Base-by-base conservation (phyloP, 2,797 vertebrate species). In the Lemur catta region DNA sequence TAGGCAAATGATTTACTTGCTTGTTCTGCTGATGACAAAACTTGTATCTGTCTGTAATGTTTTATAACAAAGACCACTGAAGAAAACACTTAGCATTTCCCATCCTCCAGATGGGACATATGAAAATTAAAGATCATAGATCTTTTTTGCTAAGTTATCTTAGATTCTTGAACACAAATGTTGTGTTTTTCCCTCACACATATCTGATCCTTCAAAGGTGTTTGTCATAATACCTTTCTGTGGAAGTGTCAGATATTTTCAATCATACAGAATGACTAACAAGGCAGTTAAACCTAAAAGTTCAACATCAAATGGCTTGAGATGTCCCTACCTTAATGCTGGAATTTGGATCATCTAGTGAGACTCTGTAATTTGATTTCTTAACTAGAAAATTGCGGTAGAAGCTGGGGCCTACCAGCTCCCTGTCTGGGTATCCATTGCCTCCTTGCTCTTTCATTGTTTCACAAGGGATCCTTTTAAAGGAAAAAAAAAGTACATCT, bases 21-120 rank as follows among this genome's bases (percentile, higher is more conserved):
- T 89, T 84, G 12, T 92, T 90, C 96, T 87, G 50, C 75, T 86
- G 69, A 65, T 91, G 76, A 71, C 4, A 93, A 91, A 89, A 87
- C 11, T 7, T 93, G 7, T 35, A 59, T 78, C 35, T 57, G 11
- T 96, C 59, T 85, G 22, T 65, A 55, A 67, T 85, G 7, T 82
- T 95, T 78, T 81, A 50, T n/a, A 89, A 96, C 26, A 94, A 91
- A 93, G 50, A 89, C 43, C 59, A 35, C 35, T 24, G 59, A 93
- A 20, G 24, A 74, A 50, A 93, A 69, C 35, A 75, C 4, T 52
- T 63, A 76, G 33, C 48, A 61, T 65, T 95, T 78, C 30, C 38
- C 55, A 74, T 35, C 76, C 48, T 89, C 93, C 57, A 33, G 4
- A 80, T 71, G 65, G 61, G 15, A 75, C 57, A 3, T 41, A 67